Percentiles rank a stretch among this genome's conserved stretches.
Evolutionary conservation across 2,888 invertebrate species (phyloP).

Genomic region (Tribolium freemani): DNA sequence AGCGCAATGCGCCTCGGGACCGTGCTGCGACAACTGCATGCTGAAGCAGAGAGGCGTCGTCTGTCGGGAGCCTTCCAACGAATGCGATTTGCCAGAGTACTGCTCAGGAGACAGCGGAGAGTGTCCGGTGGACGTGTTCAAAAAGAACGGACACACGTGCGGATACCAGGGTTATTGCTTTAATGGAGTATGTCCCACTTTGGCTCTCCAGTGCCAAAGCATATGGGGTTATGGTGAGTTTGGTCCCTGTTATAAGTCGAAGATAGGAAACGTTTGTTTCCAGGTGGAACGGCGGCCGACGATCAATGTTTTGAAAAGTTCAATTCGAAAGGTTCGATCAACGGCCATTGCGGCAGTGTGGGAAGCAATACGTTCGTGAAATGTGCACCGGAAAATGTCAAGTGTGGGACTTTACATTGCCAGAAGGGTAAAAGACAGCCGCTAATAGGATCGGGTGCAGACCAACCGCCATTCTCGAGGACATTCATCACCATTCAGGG

Average conservation of each 20-base stretch:
- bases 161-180: constrained; percentile 85
- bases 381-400: constrained; percentile 85
- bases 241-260: background rate
- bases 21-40: constrained; percentile 93
- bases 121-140: constrained; percentile 91
- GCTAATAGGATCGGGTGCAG: constrained; percentile 57
- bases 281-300: constrained; percentile 83
- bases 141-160: constrained; percentile 94
- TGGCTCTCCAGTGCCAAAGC: constrained; percentile 88
- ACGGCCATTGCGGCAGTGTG: constrained; percentile 95
- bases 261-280: background rate
- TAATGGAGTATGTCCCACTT: constrained; percentile 91
- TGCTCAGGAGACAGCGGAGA: constrained; percentile 91
- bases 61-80: constrained; percentile 89
- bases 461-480: constrained; percentile 86
- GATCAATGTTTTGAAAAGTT: constrained; percentile 94
- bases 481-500: constrained; percentile 93
- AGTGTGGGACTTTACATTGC: constrained; percentile 96
- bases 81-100: constrained; percentile 96
- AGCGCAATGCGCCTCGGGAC: constrained; percentile 93
- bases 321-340: constrained; percentile 94
- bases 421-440: constrained; percentile 78
- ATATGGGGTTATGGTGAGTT: constrained; percentile 88
- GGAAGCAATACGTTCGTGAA: constrained; percentile 80
- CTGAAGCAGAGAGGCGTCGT: constrained; percentile 71